Conservation (phyloP, 2,113 vertebrate species). For the Heterocephalus glaber region DNA sequence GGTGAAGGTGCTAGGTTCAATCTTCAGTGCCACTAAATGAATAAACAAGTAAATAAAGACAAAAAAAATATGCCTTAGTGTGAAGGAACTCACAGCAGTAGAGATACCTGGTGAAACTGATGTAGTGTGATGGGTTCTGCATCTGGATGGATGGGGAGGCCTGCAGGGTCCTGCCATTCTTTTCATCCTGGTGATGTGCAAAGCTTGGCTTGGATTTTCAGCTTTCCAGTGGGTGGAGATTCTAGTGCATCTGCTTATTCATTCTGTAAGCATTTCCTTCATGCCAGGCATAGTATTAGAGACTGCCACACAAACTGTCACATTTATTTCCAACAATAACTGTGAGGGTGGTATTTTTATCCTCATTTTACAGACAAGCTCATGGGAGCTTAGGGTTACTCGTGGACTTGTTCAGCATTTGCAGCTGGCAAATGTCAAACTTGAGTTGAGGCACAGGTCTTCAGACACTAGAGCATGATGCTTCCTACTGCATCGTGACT, state of each 20-base stretch:
- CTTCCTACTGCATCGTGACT: neutral
- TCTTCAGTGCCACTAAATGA: neutral
- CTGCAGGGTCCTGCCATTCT: neutral
- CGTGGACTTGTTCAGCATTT: neutral
- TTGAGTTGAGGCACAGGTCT: neutral
- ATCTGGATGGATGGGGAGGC: neutral
- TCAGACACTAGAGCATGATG: neutral
- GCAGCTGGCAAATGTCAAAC: neutral
- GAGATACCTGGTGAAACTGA: neutral
- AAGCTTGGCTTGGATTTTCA: neutral
- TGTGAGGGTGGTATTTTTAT: neutral
- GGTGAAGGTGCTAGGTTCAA: neutral
- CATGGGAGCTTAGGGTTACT: neutral
- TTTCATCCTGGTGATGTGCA: neutral
- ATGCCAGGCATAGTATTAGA: neutral
- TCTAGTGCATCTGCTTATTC: neutral
- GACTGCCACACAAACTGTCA: neutral
- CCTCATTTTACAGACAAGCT: neutral
- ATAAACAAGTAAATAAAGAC: neutral
- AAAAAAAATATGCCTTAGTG: neutral
- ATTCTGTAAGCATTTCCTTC: neutral
- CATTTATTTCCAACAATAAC: conserved; percentile 26
- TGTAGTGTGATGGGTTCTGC: too few relatives aligned
- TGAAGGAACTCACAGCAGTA: neutral
- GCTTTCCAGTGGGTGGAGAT: neutral